Conservation (phyloP, 2,888 invertebrate species). For the Melitaea athalia region DNA sequence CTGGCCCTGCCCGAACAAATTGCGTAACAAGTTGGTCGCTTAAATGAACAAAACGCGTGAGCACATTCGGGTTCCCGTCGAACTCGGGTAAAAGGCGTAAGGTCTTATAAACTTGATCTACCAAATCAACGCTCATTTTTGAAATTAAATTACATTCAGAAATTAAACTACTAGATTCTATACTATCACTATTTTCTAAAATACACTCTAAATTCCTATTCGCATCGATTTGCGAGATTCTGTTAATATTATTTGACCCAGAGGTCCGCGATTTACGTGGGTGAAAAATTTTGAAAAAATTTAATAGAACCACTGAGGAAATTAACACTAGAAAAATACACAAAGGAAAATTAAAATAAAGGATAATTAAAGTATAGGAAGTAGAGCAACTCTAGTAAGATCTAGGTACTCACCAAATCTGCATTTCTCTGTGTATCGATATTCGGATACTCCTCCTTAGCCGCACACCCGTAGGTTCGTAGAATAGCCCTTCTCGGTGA, state of each 20-base stretch:
- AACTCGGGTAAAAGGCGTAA: no score
- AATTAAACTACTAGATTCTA: background rate
- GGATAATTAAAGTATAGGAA: slow-evolving; percentile 6
- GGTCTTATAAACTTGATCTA: no score
- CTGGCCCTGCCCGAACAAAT: no score
- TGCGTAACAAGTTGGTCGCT: no score
- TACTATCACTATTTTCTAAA: background rate
- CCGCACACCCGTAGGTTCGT: slow-evolving; percentile 18
- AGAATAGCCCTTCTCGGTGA: slow-evolving; percentile 12
- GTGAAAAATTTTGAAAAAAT: background rate
- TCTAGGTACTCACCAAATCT: slow-evolving; percentile 19
- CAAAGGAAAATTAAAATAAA: background rate
- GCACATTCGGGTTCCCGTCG: no score
- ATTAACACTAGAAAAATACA: background rate
- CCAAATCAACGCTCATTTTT: background rate
- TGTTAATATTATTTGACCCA: slow-evolving; percentile 11
- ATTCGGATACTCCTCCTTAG: slow-evolving; percentile 11
- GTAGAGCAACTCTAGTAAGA: slow-evolving; percentile 15
- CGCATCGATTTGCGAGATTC: slow-evolving; percentile 16
- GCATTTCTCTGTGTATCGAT: slow-evolving; percentile 16
- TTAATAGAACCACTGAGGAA: no score
- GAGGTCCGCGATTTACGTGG: no score
- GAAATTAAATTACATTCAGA: no score
- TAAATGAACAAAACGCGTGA: no score
- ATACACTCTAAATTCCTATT: slow-evolving; percentile 10